Conservation (phyloP, 2,113 vertebrate species). For the Microcebus ravelobensis region DNA sequence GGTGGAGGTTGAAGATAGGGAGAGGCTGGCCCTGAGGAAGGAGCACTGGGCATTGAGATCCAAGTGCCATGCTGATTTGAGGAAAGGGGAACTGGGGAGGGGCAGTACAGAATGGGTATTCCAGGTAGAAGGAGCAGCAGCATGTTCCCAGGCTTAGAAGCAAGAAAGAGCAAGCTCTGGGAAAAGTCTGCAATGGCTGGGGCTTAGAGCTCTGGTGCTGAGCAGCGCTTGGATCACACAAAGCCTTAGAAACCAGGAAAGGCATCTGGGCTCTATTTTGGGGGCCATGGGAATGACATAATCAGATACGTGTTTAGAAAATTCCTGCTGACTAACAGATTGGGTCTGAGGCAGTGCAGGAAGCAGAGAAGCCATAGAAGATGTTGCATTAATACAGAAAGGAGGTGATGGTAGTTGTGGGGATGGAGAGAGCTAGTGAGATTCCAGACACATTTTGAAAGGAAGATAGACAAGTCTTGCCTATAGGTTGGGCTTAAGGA, state of each 20-base stretch:
- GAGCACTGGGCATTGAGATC: not conserved
- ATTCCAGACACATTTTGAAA: not conserved
- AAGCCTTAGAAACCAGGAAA: not conserved
- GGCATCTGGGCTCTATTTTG: not conserved
- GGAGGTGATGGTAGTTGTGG: not conserved
- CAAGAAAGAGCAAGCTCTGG: not conserved
- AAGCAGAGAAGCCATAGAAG: not conserved
- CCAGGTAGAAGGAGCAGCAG: not conserved
- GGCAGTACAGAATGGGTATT: not conserved
- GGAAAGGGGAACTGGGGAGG: not conserved
- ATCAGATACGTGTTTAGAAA: not conserved
- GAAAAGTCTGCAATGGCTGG: not conserved
- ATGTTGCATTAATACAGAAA: not conserved
- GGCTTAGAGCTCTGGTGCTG: not conserved
- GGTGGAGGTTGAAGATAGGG: not conserved
- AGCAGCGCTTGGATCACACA: not conserved
- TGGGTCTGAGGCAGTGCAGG: not conserved
- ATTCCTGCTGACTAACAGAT: not conserved
- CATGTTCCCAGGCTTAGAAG: not conserved
- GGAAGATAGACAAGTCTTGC: not conserved
- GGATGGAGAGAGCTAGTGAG: not conserved
- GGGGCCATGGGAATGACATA: not conserved
- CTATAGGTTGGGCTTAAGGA: not conserved
- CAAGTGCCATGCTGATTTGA: not conserved
- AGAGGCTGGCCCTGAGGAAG: not conserved